phyloP scores from a whole-genome alignment of 1,140 invertebrate genomes.

The Aphelenchoides besseyi region DNA sequence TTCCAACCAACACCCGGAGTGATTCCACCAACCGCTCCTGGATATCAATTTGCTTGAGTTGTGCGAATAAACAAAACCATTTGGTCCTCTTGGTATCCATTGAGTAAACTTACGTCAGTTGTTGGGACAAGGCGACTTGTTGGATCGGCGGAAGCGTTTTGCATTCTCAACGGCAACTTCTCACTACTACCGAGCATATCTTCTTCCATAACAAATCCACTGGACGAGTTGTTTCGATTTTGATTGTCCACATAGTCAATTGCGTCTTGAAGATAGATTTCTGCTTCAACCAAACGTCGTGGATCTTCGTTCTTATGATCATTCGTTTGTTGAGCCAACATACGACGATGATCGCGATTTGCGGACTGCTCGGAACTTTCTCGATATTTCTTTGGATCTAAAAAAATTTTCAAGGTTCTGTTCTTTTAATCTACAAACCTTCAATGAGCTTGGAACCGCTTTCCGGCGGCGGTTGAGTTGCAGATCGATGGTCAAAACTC shows the following conservation, averaged over 20 bases:
- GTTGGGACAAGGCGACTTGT: constrained; percentile 49
- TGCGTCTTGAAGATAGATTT: constrained; percentile 32
- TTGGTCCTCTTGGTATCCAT: background rate
- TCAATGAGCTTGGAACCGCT: too few species aligned
- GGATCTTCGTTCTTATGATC: constrained; percentile 25
- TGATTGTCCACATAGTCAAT: constrained; percentile 28
- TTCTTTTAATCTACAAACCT: too few species aligned
- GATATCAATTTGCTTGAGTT: background rate
- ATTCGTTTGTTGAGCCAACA: background rate
- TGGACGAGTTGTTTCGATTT: constrained; percentile 7
- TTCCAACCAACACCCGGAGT: background rate
- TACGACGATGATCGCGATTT: background rate
- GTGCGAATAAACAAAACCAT: background rate
- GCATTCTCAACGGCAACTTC: constrained; percentile 23
- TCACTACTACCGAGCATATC: constrained; percentile 47
- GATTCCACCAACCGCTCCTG: background rate
- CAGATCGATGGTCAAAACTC: constrained; percentile 18
- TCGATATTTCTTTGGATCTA: constrained; percentile 5
- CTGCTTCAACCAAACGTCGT: constrained; percentile 25
- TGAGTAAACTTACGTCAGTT: constrained; percentile 42
- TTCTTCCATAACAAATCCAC: constrained; percentile 53
- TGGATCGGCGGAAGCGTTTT: constrained; percentile 39
- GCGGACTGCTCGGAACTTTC: constrained; percentile 16
- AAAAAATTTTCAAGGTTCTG: too few species aligned
- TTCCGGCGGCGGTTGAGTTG: constrained; percentile 15